Base-by-base conservation (phyloP, 2,888 invertebrate species). In the Tupiocoris notatus region DNA sequence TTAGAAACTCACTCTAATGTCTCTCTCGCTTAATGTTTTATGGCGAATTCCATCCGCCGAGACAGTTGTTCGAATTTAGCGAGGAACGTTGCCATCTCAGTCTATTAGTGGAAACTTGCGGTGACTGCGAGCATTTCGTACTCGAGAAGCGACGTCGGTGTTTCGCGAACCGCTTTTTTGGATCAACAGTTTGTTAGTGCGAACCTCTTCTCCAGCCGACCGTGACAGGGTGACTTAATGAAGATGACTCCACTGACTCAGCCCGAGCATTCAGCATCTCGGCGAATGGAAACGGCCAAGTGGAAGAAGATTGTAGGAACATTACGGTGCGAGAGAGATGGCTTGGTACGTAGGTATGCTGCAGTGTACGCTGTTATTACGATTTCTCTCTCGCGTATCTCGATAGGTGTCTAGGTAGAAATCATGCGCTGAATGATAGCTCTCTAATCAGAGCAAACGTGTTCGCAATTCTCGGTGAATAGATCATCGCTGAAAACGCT, bases 121-220 rank as follows among this genome's bases (percentile, higher is more conserved):
- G 39, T 39, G 39, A 39, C 39, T 39, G 39, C 39, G 3, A 12
- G 39, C 39, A 39, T 39, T 7, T 39, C 12, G n/a, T n/a, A n/a
- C n/a, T 12, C 39, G 39, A 3, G 6, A 12, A 3, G 39, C 39
- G 39, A 39, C 39, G 39, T 39, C 12, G 39, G 39, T 12, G 39
- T 12, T 39, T 39, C n/a, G n/a, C n/a, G n/a, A n/a, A n/a, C 12
- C 39, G 39, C 39, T 67, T 67, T 67, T 67, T 67, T 67, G 67
- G 67, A 71, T 71, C 70, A 61, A 71, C 70, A 71, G 70, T 61
- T 71, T 71, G 70, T 71, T 71, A 71, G 70, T 16, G 59, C 20
- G 22, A 18, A 59, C 16, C 23, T 21, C 68, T 23, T 2, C 24
- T 71, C 61, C 24, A 25, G 20, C 70, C 23, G 21, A 71, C 54